Evolutionary conservation across 1,140 invertebrate species (phyloP).

Genomic region (Sminthurides bifidus): DNA sequence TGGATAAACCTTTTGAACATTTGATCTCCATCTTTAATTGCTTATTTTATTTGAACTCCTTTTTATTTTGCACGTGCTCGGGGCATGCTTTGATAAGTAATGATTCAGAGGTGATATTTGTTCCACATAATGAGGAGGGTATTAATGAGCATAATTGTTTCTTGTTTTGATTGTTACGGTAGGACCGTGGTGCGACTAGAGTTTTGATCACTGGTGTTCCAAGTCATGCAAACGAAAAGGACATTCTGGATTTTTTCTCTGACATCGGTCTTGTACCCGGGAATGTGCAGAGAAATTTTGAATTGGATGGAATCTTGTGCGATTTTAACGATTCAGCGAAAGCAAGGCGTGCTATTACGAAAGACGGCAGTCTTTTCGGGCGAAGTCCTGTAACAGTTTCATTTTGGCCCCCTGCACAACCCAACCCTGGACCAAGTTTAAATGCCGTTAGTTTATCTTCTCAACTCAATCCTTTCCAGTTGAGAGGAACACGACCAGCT

Average conservation of each 20-base stretch:
- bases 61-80: too few relatives aligned
- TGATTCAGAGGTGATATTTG: too few relatives aligned
- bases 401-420: constrained; percentile 11
- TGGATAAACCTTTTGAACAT: too few relatives aligned
- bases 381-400: constrained; percentile 15
- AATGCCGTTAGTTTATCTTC: too few relatives aligned
- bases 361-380: constrained; percentile 47
- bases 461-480: neutral
- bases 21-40: too few relatives aligned
- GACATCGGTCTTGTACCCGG: constrained; percentile 59
- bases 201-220: constrained; percentile 64
- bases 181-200: constrained; percentile 32
- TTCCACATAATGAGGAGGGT: too few relatives aligned
- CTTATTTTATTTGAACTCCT: too few relatives aligned
- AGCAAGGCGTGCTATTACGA: constrained; percentile 53
- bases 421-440: too few relatives aligned
- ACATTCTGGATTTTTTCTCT: constrained; percentile 64
- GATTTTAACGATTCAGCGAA: constrained; percentile 61
- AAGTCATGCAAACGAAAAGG: constrained; percentile 55
- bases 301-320: constrained; percentile 54
- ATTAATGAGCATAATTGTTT: neutral
- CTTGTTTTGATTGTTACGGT: neutral
- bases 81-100: too few relatives aligned
- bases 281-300: constrained; percentile 63
- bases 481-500: neutral